These are phyloP conservation scores for Ispidina picta DNA, from an alignment of 2,797 vertebrate genomes.

Conservation along the genomic window DNA sequence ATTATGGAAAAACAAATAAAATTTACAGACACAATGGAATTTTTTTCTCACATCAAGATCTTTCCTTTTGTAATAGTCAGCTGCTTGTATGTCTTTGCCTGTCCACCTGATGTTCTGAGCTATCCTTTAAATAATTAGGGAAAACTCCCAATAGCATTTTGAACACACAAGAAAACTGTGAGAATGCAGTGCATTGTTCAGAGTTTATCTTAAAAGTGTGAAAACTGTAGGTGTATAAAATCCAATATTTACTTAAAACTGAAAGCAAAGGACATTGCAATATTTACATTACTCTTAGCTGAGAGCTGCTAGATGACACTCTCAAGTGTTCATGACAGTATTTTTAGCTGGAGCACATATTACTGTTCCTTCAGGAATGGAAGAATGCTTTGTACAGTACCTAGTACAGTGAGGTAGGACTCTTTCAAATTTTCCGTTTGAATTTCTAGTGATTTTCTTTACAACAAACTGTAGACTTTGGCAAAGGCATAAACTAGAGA, in stretches of 20 bases:
- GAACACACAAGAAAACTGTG: background rate
- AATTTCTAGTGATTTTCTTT: background rate
- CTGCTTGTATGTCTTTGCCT: background rate
- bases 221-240: slow-evolving; percentile 8
- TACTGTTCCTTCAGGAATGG: background rate
- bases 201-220: background rate
- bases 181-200: background rate
- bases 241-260: slow-evolving; percentile 1
- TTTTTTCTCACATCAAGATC: background rate
- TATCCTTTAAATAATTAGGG: background rate
- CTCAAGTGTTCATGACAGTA: background rate
- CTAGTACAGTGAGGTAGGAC: background rate
- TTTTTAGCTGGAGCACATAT: background rate
- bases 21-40: background rate
- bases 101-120: background rate
- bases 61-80: background rate
- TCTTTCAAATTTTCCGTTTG: background rate
- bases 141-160: background rate
- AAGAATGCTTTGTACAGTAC: background rate
- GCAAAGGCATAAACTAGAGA: background rate
- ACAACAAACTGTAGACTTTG: background rate
- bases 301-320: background rate
- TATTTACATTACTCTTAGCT: background rate
- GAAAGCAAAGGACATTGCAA: background rate
- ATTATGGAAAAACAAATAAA: background rate